Percentiles rank a stretch among this genome's conserved stretches.
phyloP scores from a whole-genome alignment of 2,113 vertebrate genomes.

The Balaeniceps rex region DNA sequence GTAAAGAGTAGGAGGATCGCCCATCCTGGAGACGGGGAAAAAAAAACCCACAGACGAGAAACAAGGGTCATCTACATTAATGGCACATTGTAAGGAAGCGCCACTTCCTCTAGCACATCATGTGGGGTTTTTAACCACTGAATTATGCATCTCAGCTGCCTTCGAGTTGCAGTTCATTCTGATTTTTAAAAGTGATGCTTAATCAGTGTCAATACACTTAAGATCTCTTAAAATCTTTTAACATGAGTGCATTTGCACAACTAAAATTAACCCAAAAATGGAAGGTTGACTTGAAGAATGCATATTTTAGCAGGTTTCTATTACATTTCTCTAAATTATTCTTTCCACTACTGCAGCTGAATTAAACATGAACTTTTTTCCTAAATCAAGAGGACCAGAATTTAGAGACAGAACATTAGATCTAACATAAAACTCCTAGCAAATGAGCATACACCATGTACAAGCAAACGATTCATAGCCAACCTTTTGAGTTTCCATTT shows the following conservation, averaged over 20 bases:
- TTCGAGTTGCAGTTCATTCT: background rate
- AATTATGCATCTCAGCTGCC: background rate
- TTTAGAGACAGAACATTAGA: background rate
- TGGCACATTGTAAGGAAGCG: accelerated
- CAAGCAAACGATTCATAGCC: background rate
- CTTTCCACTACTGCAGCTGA: background rate
- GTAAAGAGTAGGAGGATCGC: accelerated
- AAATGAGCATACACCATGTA: no score
- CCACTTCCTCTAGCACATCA: background rate
- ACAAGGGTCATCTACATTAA: accelerated
- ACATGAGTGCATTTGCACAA: no score
- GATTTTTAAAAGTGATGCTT: no score
- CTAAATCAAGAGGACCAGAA: background rate
- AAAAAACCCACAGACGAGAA: no score
- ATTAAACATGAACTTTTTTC: background rate
- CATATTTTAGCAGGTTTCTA: background rate
- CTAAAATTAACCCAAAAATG: background rate
- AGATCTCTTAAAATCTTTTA: background rate
- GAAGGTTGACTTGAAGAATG: background rate
- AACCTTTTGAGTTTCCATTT: accelerated
- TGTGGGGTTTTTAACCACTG: background rate
- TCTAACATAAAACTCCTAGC: background rate
- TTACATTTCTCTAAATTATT: background rate
- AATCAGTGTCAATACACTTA: background rate
- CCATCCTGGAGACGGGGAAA: background rate